Evolutionary conservation across 2,113 vertebrate genomes (phyloP).

Genomic region (Pithys albifrons): DNA sequence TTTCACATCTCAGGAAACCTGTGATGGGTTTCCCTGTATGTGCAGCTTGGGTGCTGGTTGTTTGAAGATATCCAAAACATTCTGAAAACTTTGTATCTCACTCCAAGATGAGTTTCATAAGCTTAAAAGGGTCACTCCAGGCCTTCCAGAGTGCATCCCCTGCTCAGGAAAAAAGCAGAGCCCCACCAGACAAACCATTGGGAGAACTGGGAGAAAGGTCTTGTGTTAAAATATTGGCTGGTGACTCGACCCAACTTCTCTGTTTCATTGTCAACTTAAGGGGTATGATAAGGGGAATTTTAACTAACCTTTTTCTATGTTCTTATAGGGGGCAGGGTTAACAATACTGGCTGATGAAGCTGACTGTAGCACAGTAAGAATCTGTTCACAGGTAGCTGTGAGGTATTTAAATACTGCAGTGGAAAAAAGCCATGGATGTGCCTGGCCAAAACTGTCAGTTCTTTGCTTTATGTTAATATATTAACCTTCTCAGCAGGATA

Average conservation of each 20-base stretch:
- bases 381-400: not conserved
- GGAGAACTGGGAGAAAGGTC: not conserved
- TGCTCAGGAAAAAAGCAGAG: not conserved
- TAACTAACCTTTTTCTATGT: not conserved
- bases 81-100: not conserved
- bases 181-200: not conserved
- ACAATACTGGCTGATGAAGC: not conserved
- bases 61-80: not conserved
- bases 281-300: not conserved
- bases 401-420: not conserved
- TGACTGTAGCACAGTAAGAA: not conserved
- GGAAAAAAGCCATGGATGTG: not conserved
- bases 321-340: fast-evolving
- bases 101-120: not conserved
- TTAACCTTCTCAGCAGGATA: not conserved
- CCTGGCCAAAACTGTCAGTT: not conserved
- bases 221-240: not conserved
- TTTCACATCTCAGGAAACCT: not conserved
- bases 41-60: not conserved
- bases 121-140: not conserved
- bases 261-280: not conserved
- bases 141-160: not conserved
- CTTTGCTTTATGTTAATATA: not conserved
- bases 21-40: not conserved
- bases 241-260: not conserved